Conservation (phyloP, 2,797 vertebrate genomes). For the Manis javanica region DNA sequence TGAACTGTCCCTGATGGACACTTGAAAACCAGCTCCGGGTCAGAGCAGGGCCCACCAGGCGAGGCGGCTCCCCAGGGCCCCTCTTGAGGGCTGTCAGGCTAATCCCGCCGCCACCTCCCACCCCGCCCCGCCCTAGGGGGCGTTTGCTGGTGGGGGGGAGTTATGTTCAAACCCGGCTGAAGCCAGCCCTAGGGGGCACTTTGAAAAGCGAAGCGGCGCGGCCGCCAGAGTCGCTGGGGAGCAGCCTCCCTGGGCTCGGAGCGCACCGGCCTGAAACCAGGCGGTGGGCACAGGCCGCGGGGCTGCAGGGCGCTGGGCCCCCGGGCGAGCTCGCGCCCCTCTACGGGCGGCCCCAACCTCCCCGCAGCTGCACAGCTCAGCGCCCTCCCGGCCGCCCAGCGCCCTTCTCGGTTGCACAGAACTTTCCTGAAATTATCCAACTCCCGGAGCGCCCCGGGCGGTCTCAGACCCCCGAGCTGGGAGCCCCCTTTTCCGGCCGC, state of each 20-base stretch:
- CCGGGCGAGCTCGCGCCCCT: neutral
- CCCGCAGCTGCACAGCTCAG: accelerated
- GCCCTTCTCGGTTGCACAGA: neutral
- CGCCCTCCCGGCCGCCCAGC: neutral
- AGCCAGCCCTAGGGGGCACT: neutral
- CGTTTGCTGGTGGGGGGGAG: neutral
- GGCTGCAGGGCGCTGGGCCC: neutral
- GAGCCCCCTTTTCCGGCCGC: neutral
- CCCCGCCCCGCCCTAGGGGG: neutral
- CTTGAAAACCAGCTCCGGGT: conserved; percentile 54
- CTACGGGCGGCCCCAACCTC: neutral
- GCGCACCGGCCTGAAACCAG: neutral
- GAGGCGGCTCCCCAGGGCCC: neutral
- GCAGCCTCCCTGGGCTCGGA: neutral
- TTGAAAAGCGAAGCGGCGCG: neutral
- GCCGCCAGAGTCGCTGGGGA: accelerated
- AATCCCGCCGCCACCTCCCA: conserved; percentile 21
- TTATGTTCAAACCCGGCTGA: neutral
- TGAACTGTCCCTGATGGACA: conserved; percentile 64
- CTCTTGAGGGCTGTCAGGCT: conserved; percentile 12
- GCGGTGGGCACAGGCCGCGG: neutral
- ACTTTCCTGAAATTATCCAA: neutral
- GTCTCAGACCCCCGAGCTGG: neutral
- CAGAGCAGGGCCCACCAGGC: neutral
- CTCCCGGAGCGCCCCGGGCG: neutral